Evolutionary conservation across 1,140 invertebrate genomes (phyloP).

Genomic region (Plutomurus gul): DNA sequence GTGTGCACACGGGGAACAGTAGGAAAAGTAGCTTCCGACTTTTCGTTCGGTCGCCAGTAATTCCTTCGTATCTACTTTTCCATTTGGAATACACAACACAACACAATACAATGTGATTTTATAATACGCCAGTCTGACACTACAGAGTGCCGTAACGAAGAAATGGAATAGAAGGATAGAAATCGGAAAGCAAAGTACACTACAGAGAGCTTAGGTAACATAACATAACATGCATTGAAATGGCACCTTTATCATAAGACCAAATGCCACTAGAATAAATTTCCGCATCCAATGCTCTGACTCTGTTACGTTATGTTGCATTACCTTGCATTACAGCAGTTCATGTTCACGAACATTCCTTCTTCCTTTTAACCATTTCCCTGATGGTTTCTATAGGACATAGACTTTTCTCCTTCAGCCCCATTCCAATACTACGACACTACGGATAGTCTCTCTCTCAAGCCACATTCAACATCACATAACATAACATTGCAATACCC

Average conservation of each 20-base stretch:
- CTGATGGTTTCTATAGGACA: conserved; percentile 15
- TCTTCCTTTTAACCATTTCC: conserved; percentile 28
- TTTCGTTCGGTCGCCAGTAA: not conserved
- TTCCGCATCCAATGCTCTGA: conserved; percentile 2
- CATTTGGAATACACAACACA: not conserved
- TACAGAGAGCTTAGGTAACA: conserved; percentile 24
- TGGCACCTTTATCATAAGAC: conserved; percentile 52
- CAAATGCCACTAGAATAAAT: conserved; percentile 37
- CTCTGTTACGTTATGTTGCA: not conserved
- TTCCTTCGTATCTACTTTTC: not conserved
- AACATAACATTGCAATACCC: conserved; percentile 24
- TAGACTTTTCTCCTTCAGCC: not conserved
- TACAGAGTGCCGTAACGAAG: not conserved
- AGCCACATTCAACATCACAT: conserved; percentile 28
- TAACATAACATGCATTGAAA: conserved; percentile 53
- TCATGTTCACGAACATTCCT: conserved; percentile 15
- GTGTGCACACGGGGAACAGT: not conserved
- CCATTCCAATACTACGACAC: not conserved
- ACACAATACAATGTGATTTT: conserved; percentile 16
- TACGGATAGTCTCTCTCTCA: not conserved
- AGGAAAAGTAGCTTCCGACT: not conserved
- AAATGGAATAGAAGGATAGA: conserved; percentile 4
- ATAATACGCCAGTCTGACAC: not conserved
- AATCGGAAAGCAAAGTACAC: conserved; percentile 19
- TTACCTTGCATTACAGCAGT: not conserved